phyloP scores from a whole-genome alignment of 2,888 invertebrate genomes.

The Ochlodes sylvanus region DNA sequence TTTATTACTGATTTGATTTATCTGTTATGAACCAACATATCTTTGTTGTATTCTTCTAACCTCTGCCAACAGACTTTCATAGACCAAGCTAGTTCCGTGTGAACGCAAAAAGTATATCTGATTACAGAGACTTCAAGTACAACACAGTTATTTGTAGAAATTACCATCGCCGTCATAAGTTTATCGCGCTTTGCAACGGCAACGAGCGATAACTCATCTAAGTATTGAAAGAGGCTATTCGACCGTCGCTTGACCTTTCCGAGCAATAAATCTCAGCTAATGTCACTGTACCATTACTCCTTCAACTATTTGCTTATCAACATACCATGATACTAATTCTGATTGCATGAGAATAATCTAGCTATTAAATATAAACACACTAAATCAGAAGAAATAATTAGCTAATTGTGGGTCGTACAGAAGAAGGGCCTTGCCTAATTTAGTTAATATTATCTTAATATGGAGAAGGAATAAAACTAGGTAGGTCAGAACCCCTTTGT shows the following conservation, averaged over 20 bases:
- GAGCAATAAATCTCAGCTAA: constrained; percentile 31
- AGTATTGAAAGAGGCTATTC: constrained; percentile 33
- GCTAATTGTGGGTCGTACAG: neutral
- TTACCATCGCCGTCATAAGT: constrained; percentile 13
- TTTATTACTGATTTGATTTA: too few relatives aligned
- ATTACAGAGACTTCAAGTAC: neutral
- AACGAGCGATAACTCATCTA: constrained; percentile 33
- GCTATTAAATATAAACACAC: constrained; percentile 5
- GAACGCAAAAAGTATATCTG: constrained; percentile 22
- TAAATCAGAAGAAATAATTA: neutral
- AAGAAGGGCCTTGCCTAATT: too few relatives aligned
- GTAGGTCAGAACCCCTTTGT: too few relatives aligned
- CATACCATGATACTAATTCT: constrained; percentile 30
- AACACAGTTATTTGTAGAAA: constrained; percentile 20
- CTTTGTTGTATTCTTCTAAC: too few relatives aligned
- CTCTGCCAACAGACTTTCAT: too few relatives aligned
- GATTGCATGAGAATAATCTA: constrained; percentile 25
- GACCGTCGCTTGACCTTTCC: constrained; percentile 32
- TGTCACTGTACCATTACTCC: constrained; percentile 31
- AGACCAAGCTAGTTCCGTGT: constrained; percentile 6
- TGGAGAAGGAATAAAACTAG: too few relatives aligned
- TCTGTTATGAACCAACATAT: too few relatives aligned
- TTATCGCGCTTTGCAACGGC: constrained; percentile 22
- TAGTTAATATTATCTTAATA: too few relatives aligned
- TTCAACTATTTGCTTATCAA: constrained; percentile 35